Percentiles rank a stretch among this genome's conserved stretches.
These are phyloP conservation scores for Mythimna loreyi DNA, from an alignment of 2,888 invertebrate genomes.

Conservation along the genomic window DNA sequence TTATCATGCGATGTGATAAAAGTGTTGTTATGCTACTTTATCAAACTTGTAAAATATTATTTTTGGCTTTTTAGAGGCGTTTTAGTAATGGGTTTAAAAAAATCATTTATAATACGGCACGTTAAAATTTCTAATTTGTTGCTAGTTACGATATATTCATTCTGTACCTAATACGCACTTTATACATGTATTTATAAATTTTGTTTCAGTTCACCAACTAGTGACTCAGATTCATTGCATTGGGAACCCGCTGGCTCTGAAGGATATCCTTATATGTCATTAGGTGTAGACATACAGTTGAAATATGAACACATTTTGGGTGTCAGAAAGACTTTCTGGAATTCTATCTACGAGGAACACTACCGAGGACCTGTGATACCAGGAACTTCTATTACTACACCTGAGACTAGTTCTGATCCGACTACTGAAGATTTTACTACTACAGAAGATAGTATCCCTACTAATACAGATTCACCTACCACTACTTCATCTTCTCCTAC, in stretches of 20 bases:
- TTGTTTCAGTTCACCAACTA: constrained; percentile 67
- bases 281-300: constrained; percentile 64
- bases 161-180: not conserved
- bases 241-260: constrained; percentile 68
- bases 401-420: not conserved
- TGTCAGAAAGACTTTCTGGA: constrained; percentile 70
- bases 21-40: not conserved
- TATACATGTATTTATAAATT: not conserved
- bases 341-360: constrained; percentile 69
- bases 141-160: not conserved
- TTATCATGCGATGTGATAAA: not conserved
- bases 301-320: constrained; percentile 49
- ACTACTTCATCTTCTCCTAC: not conserved
- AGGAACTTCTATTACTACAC: not conserved
- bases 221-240: constrained; percentile 49
- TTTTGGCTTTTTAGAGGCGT: too few relatives aligned
- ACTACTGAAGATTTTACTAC: not conserved
- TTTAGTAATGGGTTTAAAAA: not conserved
- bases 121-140: not conserved
- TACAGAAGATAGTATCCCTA: not conserved
- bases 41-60: too few relatives aligned
- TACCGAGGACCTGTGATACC: constrained; percentile 69
- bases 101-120: not conserved
- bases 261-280: constrained; percentile 70
- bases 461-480: not conserved